Evolutionary conservation across 2,113 vertebrate genomes (phyloP).

Genomic region (Lepus europaeus): DNA sequence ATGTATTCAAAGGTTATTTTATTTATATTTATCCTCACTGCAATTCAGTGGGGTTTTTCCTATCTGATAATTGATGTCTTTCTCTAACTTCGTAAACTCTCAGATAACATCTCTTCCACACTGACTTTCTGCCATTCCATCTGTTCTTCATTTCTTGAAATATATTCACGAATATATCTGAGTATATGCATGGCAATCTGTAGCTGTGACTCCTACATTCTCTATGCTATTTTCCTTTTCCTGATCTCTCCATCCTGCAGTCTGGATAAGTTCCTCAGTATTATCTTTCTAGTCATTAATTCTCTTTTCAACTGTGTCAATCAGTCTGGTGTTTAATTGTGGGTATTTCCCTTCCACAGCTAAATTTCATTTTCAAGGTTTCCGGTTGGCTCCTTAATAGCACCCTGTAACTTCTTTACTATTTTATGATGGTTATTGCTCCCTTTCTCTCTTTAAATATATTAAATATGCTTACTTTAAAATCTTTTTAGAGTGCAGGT

Average conservation of each 20-base stretch:
- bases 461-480: not conserved
- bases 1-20: not conserved
- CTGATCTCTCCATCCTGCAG: not conserved
- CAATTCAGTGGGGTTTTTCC: not conserved
- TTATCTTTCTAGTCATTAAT: not conserved
- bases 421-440: not conserved
- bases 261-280: not conserved
- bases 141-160: conserved; percentile 1
- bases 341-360: not conserved
- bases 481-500: not conserved
- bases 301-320: not conserved
- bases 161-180: not conserved
- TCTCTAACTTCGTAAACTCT: conserved; percentile 49
- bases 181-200: not conserved
- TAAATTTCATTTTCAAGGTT: not conserved
- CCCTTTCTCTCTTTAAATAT: conserved; percentile 2
- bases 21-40: not conserved
- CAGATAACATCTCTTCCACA: not conserved
- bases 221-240: not conserved
- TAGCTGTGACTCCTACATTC: conserved; percentile 26
- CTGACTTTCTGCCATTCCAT: not conserved
- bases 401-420: not conserved
- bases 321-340: not conserved
- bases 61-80: not conserved
- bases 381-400: not conserved